These are phyloP conservation scores for Lonchura striata DNA, from an alignment of 2,113 vertebrate species.

Conservation along the genomic window DNA sequence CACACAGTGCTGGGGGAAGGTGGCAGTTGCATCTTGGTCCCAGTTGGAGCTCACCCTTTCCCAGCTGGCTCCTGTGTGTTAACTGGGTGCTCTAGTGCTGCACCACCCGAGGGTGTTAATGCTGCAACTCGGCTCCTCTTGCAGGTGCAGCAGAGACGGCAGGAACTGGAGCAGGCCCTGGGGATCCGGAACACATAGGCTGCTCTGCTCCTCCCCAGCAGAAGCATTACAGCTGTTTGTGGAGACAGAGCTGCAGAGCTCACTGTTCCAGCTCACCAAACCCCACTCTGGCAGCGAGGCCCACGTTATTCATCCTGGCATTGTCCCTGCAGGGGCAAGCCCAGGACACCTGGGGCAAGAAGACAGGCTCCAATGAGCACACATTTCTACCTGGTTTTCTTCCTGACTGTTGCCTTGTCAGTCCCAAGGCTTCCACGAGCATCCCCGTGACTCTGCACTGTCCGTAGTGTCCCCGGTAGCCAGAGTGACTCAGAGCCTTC, in stretches of 20 bases:
- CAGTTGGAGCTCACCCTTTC: neutral
- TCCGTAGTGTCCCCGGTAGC: conserved; percentile 8
- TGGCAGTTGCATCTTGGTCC: neutral
- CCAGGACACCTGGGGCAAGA: neutral
- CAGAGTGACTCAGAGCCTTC: conserved; percentile 8
- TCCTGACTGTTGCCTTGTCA: conserved; percentile 53
- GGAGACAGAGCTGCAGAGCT: conserved; percentile 51
- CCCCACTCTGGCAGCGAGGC: conserved; percentile 26
- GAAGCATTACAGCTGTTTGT: conserved; percentile 17
- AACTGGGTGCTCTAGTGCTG: neutral
- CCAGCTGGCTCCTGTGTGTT: neutral
- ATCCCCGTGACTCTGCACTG: neutral
- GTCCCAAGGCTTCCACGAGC: conserved; percentile 16
- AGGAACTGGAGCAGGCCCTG: conserved; percentile 97
- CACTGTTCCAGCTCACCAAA: conserved; percentile 35
- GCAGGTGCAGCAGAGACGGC: conserved; percentile 95
- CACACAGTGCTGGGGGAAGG: neutral
- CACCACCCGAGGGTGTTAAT: neutral
- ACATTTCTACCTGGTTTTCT: conserved; percentile 66
- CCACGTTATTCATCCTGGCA: neutral
- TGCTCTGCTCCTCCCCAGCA: neutral
- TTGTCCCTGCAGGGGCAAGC: conserved; percentile 15
- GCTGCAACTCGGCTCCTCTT: neutral
- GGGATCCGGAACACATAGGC: conserved; percentile 95
- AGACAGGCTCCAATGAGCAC: conserved; percentile 59